Percentiles rank a stretch among this genome's conserved stretches.
Evolutionary conservation across 2,888 invertebrate species (phyloP).

Genomic region (Coleophora deauratella): DNA sequence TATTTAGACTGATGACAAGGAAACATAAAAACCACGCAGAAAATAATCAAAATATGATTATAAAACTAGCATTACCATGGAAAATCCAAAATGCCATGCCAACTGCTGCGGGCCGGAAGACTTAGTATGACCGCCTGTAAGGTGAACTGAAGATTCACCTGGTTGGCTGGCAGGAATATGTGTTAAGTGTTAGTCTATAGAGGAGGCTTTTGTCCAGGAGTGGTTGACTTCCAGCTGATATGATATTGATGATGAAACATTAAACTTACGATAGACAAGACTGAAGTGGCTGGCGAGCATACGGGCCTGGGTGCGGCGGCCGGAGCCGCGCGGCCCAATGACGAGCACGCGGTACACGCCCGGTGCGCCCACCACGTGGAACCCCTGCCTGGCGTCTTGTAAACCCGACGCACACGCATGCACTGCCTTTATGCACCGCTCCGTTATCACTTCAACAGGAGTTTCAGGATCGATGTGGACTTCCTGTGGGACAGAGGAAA

Average conservation of each 20-base stretch:
- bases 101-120: no score
- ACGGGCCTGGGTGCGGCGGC: conserved; percentile 69
- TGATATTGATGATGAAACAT: not conserved
- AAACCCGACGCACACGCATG: conserved; percentile 42
- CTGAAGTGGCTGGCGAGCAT: conserved; percentile 67
- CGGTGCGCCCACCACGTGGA: conserved; percentile 57
- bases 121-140: no score
- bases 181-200: no score
- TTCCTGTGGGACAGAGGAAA: conserved; percentile 30
- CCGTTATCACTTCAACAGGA: conserved; percentile 26
- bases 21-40: no score
- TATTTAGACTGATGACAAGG: no score
- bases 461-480: conserved; percentile 38
- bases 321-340: conserved; percentile 75
- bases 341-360: conserved; percentile 73
- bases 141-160: no score
- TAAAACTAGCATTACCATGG: no score
- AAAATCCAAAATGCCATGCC: no score
- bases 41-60: no score
- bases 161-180: no score
- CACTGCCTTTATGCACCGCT: conserved; percentile 51
- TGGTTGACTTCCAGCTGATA: no score
- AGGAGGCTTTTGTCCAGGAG: no score
- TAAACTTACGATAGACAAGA: conserved; percentile 54
- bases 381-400: conserved; percentile 41